A percentile compares a stretch with the other conserved stretches of the same genome.
These are phyloP conservation scores for Agonopterix arenella DNA, from an alignment of 2,888 invertebrate genomes.

Conservation along the genomic window DNA sequence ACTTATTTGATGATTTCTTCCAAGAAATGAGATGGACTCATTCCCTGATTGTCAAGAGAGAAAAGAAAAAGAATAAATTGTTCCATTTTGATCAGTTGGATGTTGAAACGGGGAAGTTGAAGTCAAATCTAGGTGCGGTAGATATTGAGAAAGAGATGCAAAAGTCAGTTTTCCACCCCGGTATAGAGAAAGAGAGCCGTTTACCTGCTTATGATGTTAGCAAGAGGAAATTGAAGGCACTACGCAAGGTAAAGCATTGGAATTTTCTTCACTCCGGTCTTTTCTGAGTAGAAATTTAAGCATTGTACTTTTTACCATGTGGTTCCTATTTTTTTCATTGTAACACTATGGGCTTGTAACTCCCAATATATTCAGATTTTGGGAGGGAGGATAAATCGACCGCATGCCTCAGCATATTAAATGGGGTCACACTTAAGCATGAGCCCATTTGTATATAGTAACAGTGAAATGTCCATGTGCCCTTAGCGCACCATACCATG, in stretches of 20 bases:
- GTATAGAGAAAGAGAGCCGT: conserved; percentile 79
- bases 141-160: conserved; percentile 77
- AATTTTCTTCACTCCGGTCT: too few relatives aligned
- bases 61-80: conserved; percentile 27
- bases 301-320: too few relatives aligned
- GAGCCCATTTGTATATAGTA: too few relatives aligned
- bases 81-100: conserved; percentile 61
- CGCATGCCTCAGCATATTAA: too few relatives aligned
- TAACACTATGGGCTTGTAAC: too few relatives aligned
- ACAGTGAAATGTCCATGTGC: too few relatives aligned
- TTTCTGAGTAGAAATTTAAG: too few relatives aligned
- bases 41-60: conserved; percentile 40
- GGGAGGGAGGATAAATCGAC: too few relatives aligned
- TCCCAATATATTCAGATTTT: too few relatives aligned
- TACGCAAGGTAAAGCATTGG: conserved; percentile 65
- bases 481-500: too few relatives aligned
- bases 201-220: conserved; percentile 78
- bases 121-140: conserved; percentile 54
- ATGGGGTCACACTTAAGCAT: too few relatives aligned
- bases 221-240: conserved; percentile 72
- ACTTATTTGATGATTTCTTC: conserved; percentile 54
- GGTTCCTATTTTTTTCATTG: too few relatives aligned
- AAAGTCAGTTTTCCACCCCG: conserved; percentile 79
- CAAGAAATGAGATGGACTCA: conserved; percentile 60
- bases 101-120: conserved; percentile 54